These are phyloP conservation scores for Oceanodroma tethys DNA, from an alignment of 2,113 vertebrate genomes.

Conservation along the genomic window DNA sequence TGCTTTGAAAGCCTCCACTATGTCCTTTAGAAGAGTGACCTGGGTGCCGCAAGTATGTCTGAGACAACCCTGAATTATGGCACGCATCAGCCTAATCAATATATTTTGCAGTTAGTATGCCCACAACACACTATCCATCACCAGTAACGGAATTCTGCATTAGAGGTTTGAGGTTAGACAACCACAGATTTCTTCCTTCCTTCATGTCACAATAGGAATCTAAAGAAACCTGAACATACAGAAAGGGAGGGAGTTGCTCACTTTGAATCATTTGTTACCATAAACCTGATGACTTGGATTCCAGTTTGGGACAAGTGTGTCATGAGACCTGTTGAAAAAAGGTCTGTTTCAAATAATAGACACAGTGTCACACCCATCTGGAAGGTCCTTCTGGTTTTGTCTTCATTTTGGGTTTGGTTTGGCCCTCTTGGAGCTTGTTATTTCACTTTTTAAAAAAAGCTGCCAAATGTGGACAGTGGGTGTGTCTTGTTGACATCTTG, in stretches of 20 bases:
- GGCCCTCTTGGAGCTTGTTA: conserved; percentile 32
- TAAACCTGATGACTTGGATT: conserved; percentile 50
- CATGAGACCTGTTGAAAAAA: conserved; percentile 39
- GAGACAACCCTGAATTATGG: neutral
- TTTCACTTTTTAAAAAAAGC: conserved; percentile 55
- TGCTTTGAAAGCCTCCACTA: neutral
- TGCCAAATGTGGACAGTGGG: conserved; percentile 71
- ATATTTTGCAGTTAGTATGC: neutral
- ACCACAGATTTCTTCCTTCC: neutral
- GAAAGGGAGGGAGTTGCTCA: neutral
- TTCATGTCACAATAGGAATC: neutral
- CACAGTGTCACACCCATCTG: conserved; percentile 50
- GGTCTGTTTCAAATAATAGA: conserved; percentile 37
- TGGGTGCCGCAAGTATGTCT: neutral
- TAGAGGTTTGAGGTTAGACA: neutral
- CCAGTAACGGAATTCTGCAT: neutral
- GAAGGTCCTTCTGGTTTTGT: conserved; percentile 40
- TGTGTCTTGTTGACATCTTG: conserved; percentile 72
- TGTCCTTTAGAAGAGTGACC: neutral
- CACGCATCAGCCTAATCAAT: neutral
- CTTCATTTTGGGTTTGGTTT: conserved; percentile 68
- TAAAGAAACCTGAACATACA: neutral
- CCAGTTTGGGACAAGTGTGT: conserved; percentile 21
- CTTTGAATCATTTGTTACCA: conserved; percentile 32
- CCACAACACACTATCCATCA: neutral